phyloP scores from a whole-genome alignment of 2,888 invertebrate genomes.

The Drosophila borborema region DNA sequence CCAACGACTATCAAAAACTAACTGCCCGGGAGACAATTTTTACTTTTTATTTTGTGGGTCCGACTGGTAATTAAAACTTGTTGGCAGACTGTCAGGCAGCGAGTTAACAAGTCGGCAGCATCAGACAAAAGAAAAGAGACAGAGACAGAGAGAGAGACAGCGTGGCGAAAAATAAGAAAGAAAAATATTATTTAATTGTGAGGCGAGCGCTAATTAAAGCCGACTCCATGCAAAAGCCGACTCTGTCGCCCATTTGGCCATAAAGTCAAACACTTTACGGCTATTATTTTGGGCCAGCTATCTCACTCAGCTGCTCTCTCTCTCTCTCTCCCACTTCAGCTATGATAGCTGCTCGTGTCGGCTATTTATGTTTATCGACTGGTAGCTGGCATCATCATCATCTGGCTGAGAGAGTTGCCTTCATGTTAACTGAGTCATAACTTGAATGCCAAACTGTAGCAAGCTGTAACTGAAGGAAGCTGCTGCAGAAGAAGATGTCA shows the following conservation, averaged over 20 bases:
- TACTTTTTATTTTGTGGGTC: slow-evolving; percentile 35
- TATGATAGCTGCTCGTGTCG: slow-evolving; percentile 25
- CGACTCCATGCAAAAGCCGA: slow-evolving; percentile 40
- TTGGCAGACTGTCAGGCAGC: slow-evolving; percentile 80
- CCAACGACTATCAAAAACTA: slow-evolving; percentile 72
- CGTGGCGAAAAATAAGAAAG: slow-evolving; percentile 21
- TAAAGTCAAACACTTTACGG: slow-evolving; percentile 75
- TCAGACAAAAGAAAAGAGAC: slow-evolving; percentile 44
- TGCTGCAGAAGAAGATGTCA: slow-evolving; percentile 40
- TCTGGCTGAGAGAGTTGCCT: slow-evolving; percentile 6
- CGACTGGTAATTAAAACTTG: slow-evolving; percentile 76
- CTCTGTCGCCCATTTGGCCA: slow-evolving; percentile 70
- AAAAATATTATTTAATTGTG: slow-evolving; percentile 78
- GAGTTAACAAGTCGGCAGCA: slow-evolving; percentile 79
- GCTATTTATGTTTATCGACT: slow-evolving; percentile 79
- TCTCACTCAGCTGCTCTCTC: background rate
- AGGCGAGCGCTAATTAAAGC: slow-evolving; percentile 76
- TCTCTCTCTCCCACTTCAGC: background rate
- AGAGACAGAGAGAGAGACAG: background rate
- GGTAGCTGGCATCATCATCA: slow-evolving; percentile 65
- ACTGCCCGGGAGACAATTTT: slow-evolving; percentile 59
- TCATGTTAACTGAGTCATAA: slow-evolving; percentile 59
- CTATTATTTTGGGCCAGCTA: slow-evolving; percentile 10
- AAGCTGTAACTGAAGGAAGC: background rate
- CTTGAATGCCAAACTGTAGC: slow-evolving; percentile 41